Percentiles rank a stretch among this genome's conserved stretches.
Conservation (phyloP, 1,140 invertebrate species). For the Chymomyza costata region DNA sequence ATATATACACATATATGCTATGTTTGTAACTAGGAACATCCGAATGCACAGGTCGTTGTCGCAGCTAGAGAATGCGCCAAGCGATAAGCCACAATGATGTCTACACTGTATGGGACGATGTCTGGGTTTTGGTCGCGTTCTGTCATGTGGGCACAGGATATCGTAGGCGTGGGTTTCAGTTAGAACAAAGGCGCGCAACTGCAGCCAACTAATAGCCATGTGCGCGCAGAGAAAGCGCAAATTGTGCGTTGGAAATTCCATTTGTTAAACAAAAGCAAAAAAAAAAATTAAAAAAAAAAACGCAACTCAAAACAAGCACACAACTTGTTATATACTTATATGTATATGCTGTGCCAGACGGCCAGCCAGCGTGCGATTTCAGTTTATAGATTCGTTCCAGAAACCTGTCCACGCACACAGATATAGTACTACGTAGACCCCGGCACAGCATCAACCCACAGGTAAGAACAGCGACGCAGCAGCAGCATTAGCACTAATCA, state of each 20-base stretch:
- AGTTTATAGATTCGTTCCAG: conserved; percentile 68
- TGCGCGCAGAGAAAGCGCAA: conserved; percentile 27
- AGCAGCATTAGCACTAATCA: conserved; percentile 56
- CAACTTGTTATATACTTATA: too few species aligned
- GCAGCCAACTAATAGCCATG: background rate
- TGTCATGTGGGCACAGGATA: conserved; percentile 21
- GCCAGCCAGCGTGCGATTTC: conserved; percentile 50
- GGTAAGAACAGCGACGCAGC: conserved; percentile 55
- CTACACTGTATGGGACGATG: too few species aligned
- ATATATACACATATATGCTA: background rate
- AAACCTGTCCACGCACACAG: too few species aligned
- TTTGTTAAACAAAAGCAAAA: conserved; percentile 10
- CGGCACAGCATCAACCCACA: conserved; percentile 42
- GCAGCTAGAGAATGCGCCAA: background rate
- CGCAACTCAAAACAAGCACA: background rate
- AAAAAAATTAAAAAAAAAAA: background rate
- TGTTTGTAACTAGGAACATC: background rate
- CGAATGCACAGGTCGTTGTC: background rate
- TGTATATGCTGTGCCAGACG: too few species aligned
- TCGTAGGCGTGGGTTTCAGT: conserved; percentile 58
- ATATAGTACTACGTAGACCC: conserved; percentile 30
- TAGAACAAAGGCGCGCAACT: conserved; percentile 39
- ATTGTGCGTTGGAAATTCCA: conserved; percentile 64
- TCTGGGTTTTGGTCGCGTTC: too few species aligned
- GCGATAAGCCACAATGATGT: too few species aligned